These are phyloP conservation scores for Nineta flava DNA, from an alignment of 2,888 invertebrate species.

Conservation along the genomic window DNA sequence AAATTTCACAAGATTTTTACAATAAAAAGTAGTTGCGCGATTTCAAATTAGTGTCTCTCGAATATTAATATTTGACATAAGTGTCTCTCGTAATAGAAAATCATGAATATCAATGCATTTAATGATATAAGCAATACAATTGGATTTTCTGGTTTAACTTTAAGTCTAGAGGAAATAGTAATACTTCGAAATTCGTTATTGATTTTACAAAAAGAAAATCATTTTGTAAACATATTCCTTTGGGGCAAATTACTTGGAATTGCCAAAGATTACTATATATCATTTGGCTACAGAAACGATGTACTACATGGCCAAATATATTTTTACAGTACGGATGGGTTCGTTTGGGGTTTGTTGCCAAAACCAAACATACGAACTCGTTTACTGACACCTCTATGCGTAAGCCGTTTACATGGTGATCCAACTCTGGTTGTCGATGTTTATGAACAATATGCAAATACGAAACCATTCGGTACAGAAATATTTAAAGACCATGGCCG, in stretches of 20 bases:
- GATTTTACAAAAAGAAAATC: constrained; percentile 68
- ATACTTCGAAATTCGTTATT: constrained; percentile 61
- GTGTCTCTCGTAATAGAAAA: too few species aligned
- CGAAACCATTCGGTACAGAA: constrained; percentile 22
- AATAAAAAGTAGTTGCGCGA: too few species aligned
- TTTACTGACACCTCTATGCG: constrained; percentile 26
- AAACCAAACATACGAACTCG: constrained; percentile 27
- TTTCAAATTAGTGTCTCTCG: too few species aligned
- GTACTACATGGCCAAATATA: constrained; percentile 54
- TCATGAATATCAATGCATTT: constrained; percentile 38
- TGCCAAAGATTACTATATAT: constrained; percentile 66
- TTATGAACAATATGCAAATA: constrained; percentile 30
- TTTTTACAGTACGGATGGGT: constrained; percentile 60
- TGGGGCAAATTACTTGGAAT: constrained; percentile 74
- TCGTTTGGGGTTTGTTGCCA: constrained; percentile 49
- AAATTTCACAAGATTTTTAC: too few species aligned
- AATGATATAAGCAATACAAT: constrained; percentile 34
- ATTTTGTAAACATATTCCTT: constrained; percentile 64
- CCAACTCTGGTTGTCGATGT: constrained; percentile 31
- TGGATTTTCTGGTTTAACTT: constrained; percentile 47
- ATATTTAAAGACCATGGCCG: constrained; percentile 18
- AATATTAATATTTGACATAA: too few species aligned
- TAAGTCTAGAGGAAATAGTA: constrained; percentile 56
- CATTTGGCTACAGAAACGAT: constrained; percentile 61
- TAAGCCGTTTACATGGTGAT: constrained; percentile 30